phyloP scores from a whole-genome alignment of 2,797 vertebrate species.

The Protosalanx chinensis region DNA sequence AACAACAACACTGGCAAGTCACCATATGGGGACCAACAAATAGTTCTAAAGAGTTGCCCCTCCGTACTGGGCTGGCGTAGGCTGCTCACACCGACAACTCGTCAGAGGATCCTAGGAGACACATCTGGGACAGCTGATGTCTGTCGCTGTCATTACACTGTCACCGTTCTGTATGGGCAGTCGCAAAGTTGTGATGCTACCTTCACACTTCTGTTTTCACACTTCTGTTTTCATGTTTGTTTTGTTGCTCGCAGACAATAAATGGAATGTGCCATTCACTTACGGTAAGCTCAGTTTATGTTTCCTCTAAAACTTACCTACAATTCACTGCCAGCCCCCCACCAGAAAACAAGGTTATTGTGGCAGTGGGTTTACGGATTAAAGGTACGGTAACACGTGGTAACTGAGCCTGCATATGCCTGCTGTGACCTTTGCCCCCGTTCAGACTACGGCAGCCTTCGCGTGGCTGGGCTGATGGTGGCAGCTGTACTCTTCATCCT shows the following conservation, averaged over 20 bases:
- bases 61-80: slow-evolving; percentile 24
- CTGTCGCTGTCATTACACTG: background rate
- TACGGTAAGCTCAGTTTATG: slow-evolving; percentile 62
- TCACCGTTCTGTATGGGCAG: background rate
- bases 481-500: slow-evolving; percentile 67
- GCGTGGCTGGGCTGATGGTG: slow-evolving; percentile 55
- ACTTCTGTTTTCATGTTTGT: background rate
- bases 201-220: background rate
- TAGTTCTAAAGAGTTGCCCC: too few species aligned
- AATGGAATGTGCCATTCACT: slow-evolving; percentile 51
- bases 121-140: slow-evolving; percentile 19
- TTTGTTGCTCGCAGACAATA: slow-evolving; percentile 39
- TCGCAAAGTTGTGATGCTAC: background rate
- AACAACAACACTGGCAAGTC: too few species aligned
- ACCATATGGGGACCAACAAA: too few species aligned
- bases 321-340: background rate
- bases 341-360: background rate
- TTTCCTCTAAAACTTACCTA: background rate
- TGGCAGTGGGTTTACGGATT: background rate
- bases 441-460: slow-evolving; percentile 66
- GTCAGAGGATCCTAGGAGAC: slow-evolving; percentile 35
- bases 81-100: slow-evolving; percentile 41
- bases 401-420: background rate
- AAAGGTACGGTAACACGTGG: background rate
- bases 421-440: slow-evolving; percentile 18